Base-by-base conservation (phyloP, 2,888 invertebrate species). In the Geotrupes spiniger region DNA sequence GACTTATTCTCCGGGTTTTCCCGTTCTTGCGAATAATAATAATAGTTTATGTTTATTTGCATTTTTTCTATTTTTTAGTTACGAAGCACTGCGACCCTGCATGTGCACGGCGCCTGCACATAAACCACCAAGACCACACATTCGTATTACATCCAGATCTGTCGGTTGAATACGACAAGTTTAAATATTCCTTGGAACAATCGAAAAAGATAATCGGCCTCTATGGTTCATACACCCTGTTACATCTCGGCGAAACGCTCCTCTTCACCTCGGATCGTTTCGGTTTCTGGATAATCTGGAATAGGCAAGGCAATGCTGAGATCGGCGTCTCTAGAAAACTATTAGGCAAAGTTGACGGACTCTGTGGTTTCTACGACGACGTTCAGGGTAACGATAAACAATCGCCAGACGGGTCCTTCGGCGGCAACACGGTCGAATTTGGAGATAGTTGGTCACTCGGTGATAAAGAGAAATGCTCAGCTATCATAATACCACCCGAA, bases 341-440 rank as follows among this genome's bases (percentile, higher is more conserved):
- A 56, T 68, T 74, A 49, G 78, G 80, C 5, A 76, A 78, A 31
- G 84, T 91, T 0, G 87, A 89, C 61, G 92, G 92, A 0, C 73
- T 92, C 5, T 92, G 92, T 65, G 92, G 92, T 1, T 83, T 80
- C 48, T 89, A 82, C 68, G 87, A 88, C 70, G 84, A 83, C 1
- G 71, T 78, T 21, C 61, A 75, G 0, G 61, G 65, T 31, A 88
- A 90, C 69, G 92, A 92, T 65, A 83, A 84, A 38, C 78, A 82
- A 2, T 76, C 80, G 52, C 90, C 90, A 0, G 79, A 82, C 66
- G 90, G 90, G 0, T 65, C 63, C 0, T 63, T 76, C 1, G 81
- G 85, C 0, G 66, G 75, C 41, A 83, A 79, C 36, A 83, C 84
- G 0, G 78, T 78, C 15, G 83, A 85, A 57, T 92, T 92, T 68